Base-by-base conservation (phyloP, 2,113 vertebrate genomes). In the Paraplagusia blochii region DNA sequence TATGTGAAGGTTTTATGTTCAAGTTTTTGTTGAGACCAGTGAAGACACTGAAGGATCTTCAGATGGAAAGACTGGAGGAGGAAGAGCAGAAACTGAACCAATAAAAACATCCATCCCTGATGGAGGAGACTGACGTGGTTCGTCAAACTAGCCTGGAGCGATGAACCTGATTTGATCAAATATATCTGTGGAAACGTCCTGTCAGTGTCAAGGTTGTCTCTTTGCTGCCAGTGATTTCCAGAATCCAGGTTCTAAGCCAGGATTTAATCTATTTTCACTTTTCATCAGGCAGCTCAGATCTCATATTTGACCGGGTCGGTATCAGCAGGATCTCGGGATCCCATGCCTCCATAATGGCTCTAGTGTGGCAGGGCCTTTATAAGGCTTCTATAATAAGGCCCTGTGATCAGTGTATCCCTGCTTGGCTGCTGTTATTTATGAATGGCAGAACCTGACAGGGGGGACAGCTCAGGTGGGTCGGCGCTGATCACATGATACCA, bases 401-500 rank as follows among this genome's bases (percentile, higher is more conserved):
- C 84, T 90, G 80, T 86, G 84, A 85, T 85, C 82, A 80, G 57
- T 44, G 52, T 66, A 43, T 43, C 79, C 64, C 71, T 53, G 60
- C 68, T 63, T 76, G 44, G 49, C 50, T 55, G 52, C 51, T 57
- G 61, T 83, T 71, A 85, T 90, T 91, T 91, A 85, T 92, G 87
- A 92, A 91, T 91, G 89, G 82, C 58, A 53, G 72, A 76, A 70
- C 84, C 81, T 84, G 86, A 87, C 72, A 83, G 72, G 76, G 72
- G 74, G 22, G 61, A 74, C 29, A 72, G 44, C 58, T 85, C 77
- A 66, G 82, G 79, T 80, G 72, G 79, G 76, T 66, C 44, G 69
- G 79, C 71, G 78, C 79, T 59, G 69, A 83, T 86, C 82, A 85
- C 77, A 78, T 83, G 82, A 87, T 84, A 85, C 78, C 58, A 58